These are phyloP conservation scores for Limnephilus auricula DNA, from an alignment of 2,888 invertebrate species.

Conservation along the genomic window DNA sequence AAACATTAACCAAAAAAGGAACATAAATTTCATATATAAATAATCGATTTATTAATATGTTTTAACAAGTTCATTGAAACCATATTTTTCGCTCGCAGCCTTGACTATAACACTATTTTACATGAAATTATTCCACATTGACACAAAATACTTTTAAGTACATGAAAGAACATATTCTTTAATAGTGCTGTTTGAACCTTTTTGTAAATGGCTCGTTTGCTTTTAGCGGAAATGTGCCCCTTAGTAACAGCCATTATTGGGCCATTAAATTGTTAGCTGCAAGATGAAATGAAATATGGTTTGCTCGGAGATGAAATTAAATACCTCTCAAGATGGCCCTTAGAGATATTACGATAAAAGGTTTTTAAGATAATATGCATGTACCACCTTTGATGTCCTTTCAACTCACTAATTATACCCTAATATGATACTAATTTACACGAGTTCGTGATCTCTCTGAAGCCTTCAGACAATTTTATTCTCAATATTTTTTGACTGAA, in stretches of 20 bases:
- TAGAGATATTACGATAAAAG: background rate
- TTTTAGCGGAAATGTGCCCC: background rate
- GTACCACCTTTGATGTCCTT: background rate
- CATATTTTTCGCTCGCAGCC: background rate
- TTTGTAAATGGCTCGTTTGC: background rate
- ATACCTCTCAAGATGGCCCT: background rate
- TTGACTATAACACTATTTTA: background rate
- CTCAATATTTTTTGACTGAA: background rate
- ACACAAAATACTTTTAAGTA: background rate
- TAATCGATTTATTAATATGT: no score
- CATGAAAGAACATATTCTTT: background rate
- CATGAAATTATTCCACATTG: background rate
- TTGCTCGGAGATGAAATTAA: background rate
- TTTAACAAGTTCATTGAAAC: background rate
- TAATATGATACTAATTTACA: background rate
- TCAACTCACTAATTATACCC: background rate
- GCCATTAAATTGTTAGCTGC: background rate
- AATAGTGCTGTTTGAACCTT: background rate
- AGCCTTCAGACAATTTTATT: background rate
- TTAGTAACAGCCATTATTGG: background rate
- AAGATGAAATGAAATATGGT: conserved; percentile 2
- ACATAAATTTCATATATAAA: no score
- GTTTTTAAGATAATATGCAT: background rate
- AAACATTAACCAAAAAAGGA: no score
- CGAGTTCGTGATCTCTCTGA: background rate